These are phyloP conservation scores for Epinephelus coioides DNA, from an alignment of 2,797 vertebrate species.

Conservation along the genomic window DNA sequence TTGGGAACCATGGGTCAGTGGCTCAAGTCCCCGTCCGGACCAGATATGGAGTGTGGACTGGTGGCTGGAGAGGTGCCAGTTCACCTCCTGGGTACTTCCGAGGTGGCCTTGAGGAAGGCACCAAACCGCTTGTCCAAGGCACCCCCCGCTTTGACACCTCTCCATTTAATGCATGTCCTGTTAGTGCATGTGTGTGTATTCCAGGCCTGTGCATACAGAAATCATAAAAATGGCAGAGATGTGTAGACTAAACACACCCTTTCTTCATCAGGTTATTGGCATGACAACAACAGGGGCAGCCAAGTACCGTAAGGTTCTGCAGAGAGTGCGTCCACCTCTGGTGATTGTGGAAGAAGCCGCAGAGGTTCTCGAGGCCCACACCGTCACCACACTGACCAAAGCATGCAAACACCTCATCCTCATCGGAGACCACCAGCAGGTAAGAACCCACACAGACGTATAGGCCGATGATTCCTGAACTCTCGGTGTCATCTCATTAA, in stretches of 20 bases:
- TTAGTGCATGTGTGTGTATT: too few relatives aligned
- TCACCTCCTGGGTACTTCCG: too few relatives aligned
- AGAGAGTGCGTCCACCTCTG: constrained; percentile 88
- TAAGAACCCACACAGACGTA: constrained; percentile 59
- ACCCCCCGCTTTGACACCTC: too few relatives aligned
- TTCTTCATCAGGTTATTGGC: constrained; percentile 87
- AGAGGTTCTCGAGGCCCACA: constrained; percentile 96
- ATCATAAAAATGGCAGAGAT: neutral
- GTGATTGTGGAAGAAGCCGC: constrained; percentile 96
- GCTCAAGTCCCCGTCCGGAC: too few relatives aligned
- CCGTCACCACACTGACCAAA: constrained; percentile 91
- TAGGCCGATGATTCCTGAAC: neutral
- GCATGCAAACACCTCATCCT: constrained; percentile 96
- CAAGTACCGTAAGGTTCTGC: constrained; percentile 90
- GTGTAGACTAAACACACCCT: constrained; percentile 11
- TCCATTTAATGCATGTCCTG: too few relatives aligned
- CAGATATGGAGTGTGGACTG: too few relatives aligned
- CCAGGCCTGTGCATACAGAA: too few relatives aligned
- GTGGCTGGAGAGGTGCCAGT: too few relatives aligned
- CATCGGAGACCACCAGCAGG: constrained; percentile 98
- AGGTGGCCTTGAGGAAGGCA: too few relatives aligned
- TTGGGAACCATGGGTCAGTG: too few relatives aligned
- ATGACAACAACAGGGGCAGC: constrained; percentile 98
- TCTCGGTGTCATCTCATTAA: neutral
- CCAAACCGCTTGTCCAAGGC: too few relatives aligned